Conservation (phyloP, 2,888 invertebrate species). For the Pedicia rivosa region DNA sequence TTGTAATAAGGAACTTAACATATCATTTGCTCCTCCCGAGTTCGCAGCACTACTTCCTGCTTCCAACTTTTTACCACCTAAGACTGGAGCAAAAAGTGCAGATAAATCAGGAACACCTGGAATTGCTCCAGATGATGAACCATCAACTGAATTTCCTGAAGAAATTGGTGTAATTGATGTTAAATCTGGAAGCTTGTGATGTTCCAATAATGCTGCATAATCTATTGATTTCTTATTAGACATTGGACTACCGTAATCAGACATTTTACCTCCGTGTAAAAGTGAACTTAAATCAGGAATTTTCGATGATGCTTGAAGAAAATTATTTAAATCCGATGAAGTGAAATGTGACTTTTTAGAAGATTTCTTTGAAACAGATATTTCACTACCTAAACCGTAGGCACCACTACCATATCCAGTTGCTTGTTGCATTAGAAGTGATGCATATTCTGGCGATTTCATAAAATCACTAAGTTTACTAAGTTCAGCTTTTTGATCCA, state of each 20-base stretch:
- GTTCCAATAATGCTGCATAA: neutral
- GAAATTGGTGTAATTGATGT: conserved; percentile 28
- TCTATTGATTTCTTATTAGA: conserved; percentile 2
- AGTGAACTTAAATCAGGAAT: conserved; percentile 4
- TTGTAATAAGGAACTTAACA: conserved; percentile 7
- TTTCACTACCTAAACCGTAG: neutral
- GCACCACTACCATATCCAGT: conserved; percentile 13
- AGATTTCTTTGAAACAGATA: conserved; percentile 1
- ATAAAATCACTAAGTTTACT: conserved; percentile 30
- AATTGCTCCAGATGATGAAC: neutral
- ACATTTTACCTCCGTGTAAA: neutral
- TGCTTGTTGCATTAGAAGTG: conserved; percentile 28
- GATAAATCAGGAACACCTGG: conserved; percentile 7
- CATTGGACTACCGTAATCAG: too few species aligned
- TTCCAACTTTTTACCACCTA: conserved; percentile 16
- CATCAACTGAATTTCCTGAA: conserved; percentile 15
- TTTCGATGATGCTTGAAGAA: conserved; percentile 5
- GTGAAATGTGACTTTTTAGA: conserved; percentile 2
- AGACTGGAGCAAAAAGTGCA: conserved; percentile 13
- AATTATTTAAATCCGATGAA: neutral
- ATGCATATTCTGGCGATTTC: conserved; percentile 30
- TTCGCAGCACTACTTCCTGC: conserved; percentile 6
- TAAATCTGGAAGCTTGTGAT: conserved; percentile 3
- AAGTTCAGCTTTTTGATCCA: conserved; percentile 29
- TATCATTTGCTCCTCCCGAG: conserved; percentile 5